phyloP scores from a whole-genome alignment of 2,888 invertebrate species.

The Dasypolia templi region DNA sequence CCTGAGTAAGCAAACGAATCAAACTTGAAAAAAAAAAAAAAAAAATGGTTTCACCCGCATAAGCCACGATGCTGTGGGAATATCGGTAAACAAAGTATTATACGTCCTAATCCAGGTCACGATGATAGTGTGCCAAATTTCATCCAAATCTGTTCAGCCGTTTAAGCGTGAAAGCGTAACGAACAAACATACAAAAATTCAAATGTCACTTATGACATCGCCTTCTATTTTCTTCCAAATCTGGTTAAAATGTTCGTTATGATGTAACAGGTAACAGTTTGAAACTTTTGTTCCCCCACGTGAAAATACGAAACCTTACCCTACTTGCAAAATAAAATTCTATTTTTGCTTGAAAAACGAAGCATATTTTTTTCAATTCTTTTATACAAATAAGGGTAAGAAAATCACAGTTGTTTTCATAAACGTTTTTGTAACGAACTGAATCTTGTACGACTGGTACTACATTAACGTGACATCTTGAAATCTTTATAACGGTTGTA shows the following conservation, averaged over 20 bases:
- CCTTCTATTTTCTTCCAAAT: neutral
- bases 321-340: conserved; percentile 17
- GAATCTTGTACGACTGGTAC: conserved; percentile 1
- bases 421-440: neutral
- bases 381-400: neutral
- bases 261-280: conserved; percentile 26
- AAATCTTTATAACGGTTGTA: neutral
- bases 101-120: too few relatives aligned
- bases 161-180: too few relatives aligned
- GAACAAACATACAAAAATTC: too few relatives aligned
- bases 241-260: conserved; percentile 7
- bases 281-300: conserved; percentile 25
- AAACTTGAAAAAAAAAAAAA: too few relatives aligned
- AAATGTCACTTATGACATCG: neutral
- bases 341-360: conserved; percentile 12
- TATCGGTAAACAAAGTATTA: too few relatives aligned
- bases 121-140: too few relatives aligned
- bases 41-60: too few relatives aligned
- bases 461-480: conserved; percentile 27
- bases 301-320: conserved; percentile 22
- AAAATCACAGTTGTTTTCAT: conserved; percentile 9
- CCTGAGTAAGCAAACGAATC: neutral
- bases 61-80: too few relatives aligned
- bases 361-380: conserved; percentile 2
- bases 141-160: too few relatives aligned